Evolutionary conservation across 2,888 invertebrate species (phyloP).

Genomic region (Neoscelio sp.): DNA sequence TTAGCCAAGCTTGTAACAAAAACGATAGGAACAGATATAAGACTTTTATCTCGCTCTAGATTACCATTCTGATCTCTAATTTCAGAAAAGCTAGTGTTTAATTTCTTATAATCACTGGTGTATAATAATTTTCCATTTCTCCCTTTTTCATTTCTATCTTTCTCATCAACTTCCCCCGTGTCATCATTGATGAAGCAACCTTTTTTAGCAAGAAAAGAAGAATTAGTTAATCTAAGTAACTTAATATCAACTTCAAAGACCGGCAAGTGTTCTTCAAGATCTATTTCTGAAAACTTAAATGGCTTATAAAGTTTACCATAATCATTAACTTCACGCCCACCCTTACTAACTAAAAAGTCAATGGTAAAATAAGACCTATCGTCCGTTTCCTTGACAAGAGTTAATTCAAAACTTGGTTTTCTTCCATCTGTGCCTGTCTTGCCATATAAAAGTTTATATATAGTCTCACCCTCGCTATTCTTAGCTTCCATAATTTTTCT

Average conservation of each 20-base stretch:
- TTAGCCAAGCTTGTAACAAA: slow-evolving; percentile 38
- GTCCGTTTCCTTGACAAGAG: slow-evolving; percentile 12
- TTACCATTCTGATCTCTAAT: slow-evolving; percentile 44
- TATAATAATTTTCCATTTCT: slow-evolving; percentile 49
- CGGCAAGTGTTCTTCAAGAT: slow-evolving; percentile 41
- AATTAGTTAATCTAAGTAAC: slow-evolving; percentile 36
- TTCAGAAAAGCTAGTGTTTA: slow-evolving; percentile 39
- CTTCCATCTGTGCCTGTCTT: slow-evolving; percentile 1
- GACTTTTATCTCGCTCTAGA: slow-evolving; percentile 43
- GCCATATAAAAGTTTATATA: slow-evolving; percentile 39
- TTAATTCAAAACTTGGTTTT: slow-evolving; percentile 32
- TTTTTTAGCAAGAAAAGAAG: slow-evolving; percentile 30
- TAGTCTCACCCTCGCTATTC: slow-evolving; percentile 22
- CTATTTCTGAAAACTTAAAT: slow-evolving; percentile 27
- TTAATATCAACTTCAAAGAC: slow-evolving; percentile 34
- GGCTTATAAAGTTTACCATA: slow-evolving; percentile 13
- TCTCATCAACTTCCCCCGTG: slow-evolving; percentile 5
- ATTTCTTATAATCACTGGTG: slow-evolving; percentile 43
- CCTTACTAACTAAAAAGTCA: slow-evolving; percentile 3
- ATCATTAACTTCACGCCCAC: too few relatives aligned
- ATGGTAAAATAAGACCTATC: slow-evolving; percentile 44
- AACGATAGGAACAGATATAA: slow-evolving; percentile 50
- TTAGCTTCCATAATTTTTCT: slow-evolving; percentile 28
- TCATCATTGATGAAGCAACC: slow-evolving; percentile 5
- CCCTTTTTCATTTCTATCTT: slow-evolving; percentile 36